Base-by-base conservation (phyloP, 2,888 invertebrate species). In the Salpingus planirostris region DNA sequence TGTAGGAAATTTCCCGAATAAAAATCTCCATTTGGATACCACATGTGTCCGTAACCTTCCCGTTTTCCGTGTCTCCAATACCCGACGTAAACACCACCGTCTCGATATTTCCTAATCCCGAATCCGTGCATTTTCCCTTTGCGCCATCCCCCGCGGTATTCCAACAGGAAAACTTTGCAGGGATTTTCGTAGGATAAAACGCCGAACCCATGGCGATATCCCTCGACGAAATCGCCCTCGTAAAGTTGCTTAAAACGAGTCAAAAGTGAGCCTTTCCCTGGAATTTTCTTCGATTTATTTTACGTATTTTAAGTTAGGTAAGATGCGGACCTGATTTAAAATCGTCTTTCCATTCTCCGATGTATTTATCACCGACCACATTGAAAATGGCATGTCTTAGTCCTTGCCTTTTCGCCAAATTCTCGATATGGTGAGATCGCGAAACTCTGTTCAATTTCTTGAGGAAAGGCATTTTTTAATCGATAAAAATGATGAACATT, bases 71-170 rank as follows among this genome's bases (percentile, higher is more conserved):
- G 55, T 37, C 62, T 64, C 60, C 69, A 70, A 44, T 67, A 68
- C 1, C 80, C 80, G 34, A 75, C 68, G 53, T 76, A 80, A 11
- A 73, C 69, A 40, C 71, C 69, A 1, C 72, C 73, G 36, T 77
- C 71, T 6, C 57, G 57, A 45, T 69, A 74, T 54, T 73, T 73
- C 38, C 66, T 54, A 56, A 72, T 64, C 6, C 79, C 80, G 3
- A 62, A 55, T 2, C 78, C 79, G 13, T 74, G 65, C 15, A 68
- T 69, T 44, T 68, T 70, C 0, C 76, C 77, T 6, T 65, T 59
- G 2, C 64, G 52, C 78, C 78, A 80, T 8, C 71, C 66, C 0
- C 80, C 80, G 3, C 70, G 60, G 50, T 79, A 79, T 27, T 66
- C 57, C 3, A 74, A 54, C 11, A 47, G 46, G 46, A 59, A 73